Percentiles rank a stretch among this genome's conserved stretches.
phyloP scores from a whole-genome alignment of 2,797 vertebrate species.

The Leptoclinus maculatus region DNA sequence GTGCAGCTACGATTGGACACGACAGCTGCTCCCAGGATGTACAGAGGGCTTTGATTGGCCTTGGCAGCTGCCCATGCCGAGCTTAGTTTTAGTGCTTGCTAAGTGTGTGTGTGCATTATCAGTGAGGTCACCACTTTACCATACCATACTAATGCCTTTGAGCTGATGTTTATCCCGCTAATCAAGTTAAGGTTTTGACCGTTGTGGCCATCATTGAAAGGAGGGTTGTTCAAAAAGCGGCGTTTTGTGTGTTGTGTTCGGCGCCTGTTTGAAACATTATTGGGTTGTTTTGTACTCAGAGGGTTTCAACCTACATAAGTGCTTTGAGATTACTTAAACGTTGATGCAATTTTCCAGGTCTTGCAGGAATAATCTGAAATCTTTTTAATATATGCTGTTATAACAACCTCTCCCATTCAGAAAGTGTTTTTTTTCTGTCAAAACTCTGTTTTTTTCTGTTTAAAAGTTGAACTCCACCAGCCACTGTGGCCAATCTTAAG shows the following conservation, averaged over 20 bases:
- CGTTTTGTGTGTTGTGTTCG: conserved; percentile 40
- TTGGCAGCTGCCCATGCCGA: conserved; percentile 80
- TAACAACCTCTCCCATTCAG: neutral
- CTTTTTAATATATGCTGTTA: neutral
- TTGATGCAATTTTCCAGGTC: conserved; percentile 37
- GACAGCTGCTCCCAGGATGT: conserved; percentile 81
- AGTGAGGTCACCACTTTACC: conserved; percentile 77
- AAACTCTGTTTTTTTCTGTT: neutral
- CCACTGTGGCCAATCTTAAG: neutral
- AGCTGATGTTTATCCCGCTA: conserved; percentile 80
- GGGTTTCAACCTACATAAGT: conserved; percentile 34
- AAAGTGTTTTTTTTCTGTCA: conserved; percentile 14
- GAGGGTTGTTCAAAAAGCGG: conserved; percentile 47
- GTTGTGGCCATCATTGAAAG: conserved; percentile 58
- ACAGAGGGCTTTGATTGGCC: conserved; percentile 82
- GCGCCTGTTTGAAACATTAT: conserved; percentile 47
- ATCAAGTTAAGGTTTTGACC: conserved; percentile 76
- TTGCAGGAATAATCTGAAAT: conserved; percentile 34
- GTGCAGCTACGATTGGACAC: conserved; percentile 75
- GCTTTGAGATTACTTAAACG: conserved; percentile 32
- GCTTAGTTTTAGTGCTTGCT: conserved; percentile 79
- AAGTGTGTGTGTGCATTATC: conserved; percentile 77
- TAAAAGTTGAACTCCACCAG: neutral
- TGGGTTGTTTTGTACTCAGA: conserved; percentile 37
- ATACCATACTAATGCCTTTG: conserved; percentile 74